Percentiles rank a stretch among this genome's conserved stretches.
phyloP scores from a whole-genome alignment of 1,140 invertebrate genomes.

The Sinella curviseta region DNA sequence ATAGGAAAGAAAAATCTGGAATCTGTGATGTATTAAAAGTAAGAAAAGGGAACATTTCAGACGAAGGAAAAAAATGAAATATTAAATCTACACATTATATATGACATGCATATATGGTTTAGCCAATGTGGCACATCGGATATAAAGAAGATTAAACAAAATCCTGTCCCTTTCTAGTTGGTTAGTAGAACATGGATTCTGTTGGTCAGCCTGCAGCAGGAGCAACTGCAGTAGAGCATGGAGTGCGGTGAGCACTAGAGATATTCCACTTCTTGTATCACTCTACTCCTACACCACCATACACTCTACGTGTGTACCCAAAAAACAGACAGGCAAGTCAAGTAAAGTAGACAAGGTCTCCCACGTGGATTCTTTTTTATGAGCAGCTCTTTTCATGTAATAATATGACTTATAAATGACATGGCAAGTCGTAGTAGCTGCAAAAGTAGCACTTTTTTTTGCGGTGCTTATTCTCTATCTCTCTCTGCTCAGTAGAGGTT shows the following conservation, averaged over 20 bases:
- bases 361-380: conserved; percentile 13
- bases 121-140: too few species aligned
- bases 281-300: too few species aligned
- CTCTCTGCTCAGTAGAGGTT: too few species aligned
- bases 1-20: not conserved
- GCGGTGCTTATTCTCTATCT: not conserved
- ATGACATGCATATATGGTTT: too few species aligned
- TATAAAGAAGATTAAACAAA: not conserved
- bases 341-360: not conserved
- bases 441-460: not conserved
- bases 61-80: too few species aligned
- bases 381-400: conserved; percentile 1
- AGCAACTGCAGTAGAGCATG: too few species aligned
- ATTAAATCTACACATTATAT: too few species aligned
- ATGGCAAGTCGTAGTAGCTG: not conserved
- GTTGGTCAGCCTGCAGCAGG: not conserved
- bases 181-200: not conserved
- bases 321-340: conserved; percentile 3
- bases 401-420: conserved; percentile 19
- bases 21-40: not conserved
- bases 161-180: not conserved
- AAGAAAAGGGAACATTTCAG: not conserved
- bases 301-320: too few species aligned
- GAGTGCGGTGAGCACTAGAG: too few species aligned
- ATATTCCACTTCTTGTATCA: too few species aligned